Base-by-base conservation (phyloP, 2,888 invertebrate genomes). In the Pseudococcus viburni region DNA sequence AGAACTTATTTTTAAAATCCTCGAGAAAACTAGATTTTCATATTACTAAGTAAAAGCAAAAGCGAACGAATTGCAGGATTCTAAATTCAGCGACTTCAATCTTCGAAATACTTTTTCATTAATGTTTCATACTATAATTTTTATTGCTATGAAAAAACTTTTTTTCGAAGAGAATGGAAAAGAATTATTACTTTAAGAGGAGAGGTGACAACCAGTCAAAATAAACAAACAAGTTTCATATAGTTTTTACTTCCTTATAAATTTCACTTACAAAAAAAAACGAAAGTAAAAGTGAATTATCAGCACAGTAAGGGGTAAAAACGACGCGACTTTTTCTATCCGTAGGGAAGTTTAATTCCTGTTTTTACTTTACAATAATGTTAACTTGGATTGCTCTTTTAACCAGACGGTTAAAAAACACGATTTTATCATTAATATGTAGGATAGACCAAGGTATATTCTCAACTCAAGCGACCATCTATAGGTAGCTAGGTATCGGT, bases 131-230 rank as follows among this genome's bases (percentile, higher is more conserved):
- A 26, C 9, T 68, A 2, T 12, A 26, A 68, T 68, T 68, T 68
- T 68, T 68, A 68, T 68, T 68, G 11, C 26, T 68, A 0, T 3
- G 9, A 22, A 68, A 26, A 4, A 64, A 19, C 64, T 64, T 19
- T 12, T 68, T 68, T 26, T 26, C 11, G 9, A 26, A 12, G 26
- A 9, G 26, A 42, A 42, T 8, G 26, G 12, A 68, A 22, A 68
- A 68, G 68, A 68, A 68, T 68, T 26, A 68, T 26, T 19, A 68
- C 22, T 22, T 22, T 0, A 26, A 15, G 26, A 26, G 26, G 22
- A 68, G 68, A 26, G 68, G 26, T 68, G 68, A 26, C 15, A 68
- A 26, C 55, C 22, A 68, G 26, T 26, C 68, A 68, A 68, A 68
- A 26, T 26, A 68, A 9, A 68, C 26, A 26, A 68, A 26, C 68